phyloP scores from a whole-genome alignment of 2,797 vertebrate genomes.

The Diglossa cyanea region DNA sequence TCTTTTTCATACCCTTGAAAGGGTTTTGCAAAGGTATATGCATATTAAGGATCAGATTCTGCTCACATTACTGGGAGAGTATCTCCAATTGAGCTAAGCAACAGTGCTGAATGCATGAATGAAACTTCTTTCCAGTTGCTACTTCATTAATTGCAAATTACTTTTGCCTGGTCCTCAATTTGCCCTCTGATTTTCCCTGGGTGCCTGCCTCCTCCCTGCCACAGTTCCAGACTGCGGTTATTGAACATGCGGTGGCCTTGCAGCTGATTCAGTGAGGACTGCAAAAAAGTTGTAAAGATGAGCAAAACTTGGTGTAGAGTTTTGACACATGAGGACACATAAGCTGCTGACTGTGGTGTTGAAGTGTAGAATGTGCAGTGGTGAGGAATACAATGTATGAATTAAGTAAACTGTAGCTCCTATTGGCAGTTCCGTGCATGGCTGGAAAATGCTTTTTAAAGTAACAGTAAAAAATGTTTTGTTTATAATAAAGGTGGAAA shows the following conservation, averaged over 20 bases:
- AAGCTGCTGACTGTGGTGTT: background rate
- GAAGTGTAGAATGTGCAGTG: background rate
- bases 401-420: background rate
- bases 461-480: background rate
- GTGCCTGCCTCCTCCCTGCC: background rate
- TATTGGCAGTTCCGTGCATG: background rate
- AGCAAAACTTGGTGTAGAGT: background rate
- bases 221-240: background rate
- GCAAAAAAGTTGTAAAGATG: background rate
- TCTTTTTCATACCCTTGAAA: background rate
- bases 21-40: background rate
- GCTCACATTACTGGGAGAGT: background rate
- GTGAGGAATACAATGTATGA: background rate
- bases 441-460: background rate
- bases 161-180: background rate
- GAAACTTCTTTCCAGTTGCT: background rate
- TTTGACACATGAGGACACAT: background rate
- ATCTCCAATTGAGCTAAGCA: background rate
- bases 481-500: background rate
- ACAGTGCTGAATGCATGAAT: background rate
- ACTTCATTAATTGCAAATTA: background rate
- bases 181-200: background rate
- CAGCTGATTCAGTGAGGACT: background rate
- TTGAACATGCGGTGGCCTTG: background rate
- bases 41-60: background rate